Evolutionary conservation across 2,888 invertebrate genomes (phyloP).

Genomic region (Ornithoptera priamus): DNA sequence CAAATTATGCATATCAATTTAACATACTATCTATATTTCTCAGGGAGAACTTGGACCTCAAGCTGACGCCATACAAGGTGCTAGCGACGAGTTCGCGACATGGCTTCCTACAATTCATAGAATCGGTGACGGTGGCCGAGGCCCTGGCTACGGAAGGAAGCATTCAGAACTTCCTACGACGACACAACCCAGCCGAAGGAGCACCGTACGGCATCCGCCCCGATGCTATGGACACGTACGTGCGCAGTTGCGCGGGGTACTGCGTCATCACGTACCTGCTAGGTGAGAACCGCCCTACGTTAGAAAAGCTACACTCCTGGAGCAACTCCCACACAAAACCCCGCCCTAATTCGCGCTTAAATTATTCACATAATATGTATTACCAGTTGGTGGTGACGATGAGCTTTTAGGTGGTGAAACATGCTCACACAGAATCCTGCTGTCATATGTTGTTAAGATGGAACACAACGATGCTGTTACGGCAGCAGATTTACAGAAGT

Average conservation of each 20-base stretch:
- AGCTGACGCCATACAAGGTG: constrained; percentile 92
- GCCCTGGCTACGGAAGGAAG: constrained; percentile 92
- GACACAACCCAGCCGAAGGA: constrained; percentile 92
- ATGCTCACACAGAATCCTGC: no score
- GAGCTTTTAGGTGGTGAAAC: no score
- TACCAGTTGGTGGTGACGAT: no score
- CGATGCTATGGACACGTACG: constrained; percentile 98
- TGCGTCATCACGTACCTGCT: constrained; percentile 98
- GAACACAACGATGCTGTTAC: no score
- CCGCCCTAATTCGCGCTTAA: not conserved
- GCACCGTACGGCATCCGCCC: constrained; percentile 94
- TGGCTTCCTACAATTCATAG: constrained; percentile 97
- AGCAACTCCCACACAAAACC: not conserved
- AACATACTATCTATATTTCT: no score
- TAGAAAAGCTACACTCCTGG: not conserved
- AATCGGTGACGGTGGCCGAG: constrained; percentile 95
- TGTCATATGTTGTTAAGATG: no score
- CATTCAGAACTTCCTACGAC: constrained; percentile 95
- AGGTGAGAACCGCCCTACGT: constrained; percentile 55
- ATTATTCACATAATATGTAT: no score
- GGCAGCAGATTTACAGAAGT: no score
- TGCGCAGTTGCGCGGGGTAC: constrained; percentile 97
- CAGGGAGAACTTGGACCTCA: constrained; percentile 95
- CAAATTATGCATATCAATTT: no score
- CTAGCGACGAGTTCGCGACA: constrained; percentile 97